These are phyloP conservation scores for Saccostrea echinata DNA, from an alignment of 1,140 invertebrate genomes.

Conservation along the genomic window DNA sequence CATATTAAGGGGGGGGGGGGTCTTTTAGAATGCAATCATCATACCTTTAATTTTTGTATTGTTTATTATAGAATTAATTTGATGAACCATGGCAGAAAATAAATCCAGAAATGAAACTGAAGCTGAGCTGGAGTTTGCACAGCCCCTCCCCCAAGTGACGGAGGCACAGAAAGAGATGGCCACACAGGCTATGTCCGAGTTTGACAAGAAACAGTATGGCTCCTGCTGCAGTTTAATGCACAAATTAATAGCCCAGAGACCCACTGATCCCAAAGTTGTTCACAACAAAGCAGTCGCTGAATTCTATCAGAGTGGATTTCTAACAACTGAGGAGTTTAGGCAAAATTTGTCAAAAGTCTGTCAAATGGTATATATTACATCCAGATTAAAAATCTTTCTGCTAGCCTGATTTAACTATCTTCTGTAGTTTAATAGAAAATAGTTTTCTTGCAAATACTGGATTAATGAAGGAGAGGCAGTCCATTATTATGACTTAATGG, in stretches of 20 bases:
- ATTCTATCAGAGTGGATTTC: slow-evolving; percentile 86
- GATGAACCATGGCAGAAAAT: slow-evolving; percentile 52
- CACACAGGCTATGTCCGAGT: slow-evolving; percentile 82
- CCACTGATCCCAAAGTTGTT: slow-evolving; percentile 86
- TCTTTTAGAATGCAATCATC: no score
- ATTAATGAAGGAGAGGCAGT: neutral
- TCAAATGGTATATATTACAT: slow-evolving; percentile 80
- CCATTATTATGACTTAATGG: no score
- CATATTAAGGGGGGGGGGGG: no score
- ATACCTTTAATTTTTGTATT: neutral
- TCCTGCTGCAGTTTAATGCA: slow-evolving; percentile 83
- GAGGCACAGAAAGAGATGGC: slow-evolving; percentile 84
- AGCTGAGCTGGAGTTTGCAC: slow-evolving; percentile 45
- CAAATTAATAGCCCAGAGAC: slow-evolving; percentile 83
- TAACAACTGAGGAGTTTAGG: slow-evolving; percentile 86
- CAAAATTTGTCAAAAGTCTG: slow-evolving; percentile 85
- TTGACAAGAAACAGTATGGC: slow-evolving; percentile 82
- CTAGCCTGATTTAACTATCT: neutral
- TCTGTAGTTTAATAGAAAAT: neutral
- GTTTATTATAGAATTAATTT: neutral
- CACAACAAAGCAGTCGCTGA: slow-evolving; percentile 88
- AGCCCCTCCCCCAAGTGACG: slow-evolving; percentile 73
- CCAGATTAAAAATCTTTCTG: neutral
- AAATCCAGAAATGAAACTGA: slow-evolving; percentile 47
- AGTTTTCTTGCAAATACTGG: neutral